Percentiles rank a stretch among this genome's conserved stretches.
phyloP scores from a whole-genome alignment of 2,797 vertebrate genomes.

The Pangasius krempfi region DNA sequence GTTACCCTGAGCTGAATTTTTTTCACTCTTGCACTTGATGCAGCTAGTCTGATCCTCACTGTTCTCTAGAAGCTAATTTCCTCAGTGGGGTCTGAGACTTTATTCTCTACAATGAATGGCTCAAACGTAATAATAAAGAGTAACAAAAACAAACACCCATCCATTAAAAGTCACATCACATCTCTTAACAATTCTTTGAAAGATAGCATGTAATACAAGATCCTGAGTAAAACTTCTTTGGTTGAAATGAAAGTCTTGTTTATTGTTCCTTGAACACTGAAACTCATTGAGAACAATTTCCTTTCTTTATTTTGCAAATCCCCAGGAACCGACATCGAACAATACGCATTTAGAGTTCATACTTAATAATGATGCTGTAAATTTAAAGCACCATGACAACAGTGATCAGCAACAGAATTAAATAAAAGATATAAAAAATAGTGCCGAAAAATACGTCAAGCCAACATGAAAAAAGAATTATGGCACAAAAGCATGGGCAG shows the following conservation, averaged over 20 bases:
- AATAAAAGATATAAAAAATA: conserved; percentile 21
- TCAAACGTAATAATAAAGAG: neutral
- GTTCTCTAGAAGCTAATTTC: conserved; percentile 47
- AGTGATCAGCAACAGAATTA: conserved; percentile 37
- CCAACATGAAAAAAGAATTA: conserved; percentile 27
- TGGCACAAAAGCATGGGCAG: conserved; percentile 49
- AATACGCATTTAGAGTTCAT: conserved; percentile 46
- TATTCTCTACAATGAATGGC: conserved; percentile 19
- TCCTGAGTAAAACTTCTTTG: conserved; percentile 41
- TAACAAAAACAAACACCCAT: neutral
- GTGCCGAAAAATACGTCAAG: conserved; percentile 32
- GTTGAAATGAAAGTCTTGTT: conserved; percentile 28
- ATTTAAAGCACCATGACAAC: conserved; percentile 43
- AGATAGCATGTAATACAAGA: conserved; percentile 19
- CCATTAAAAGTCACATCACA: neutral
- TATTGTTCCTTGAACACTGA: conserved; percentile 49
- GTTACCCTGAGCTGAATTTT: conserved; percentile 65
- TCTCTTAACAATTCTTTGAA: neutral
- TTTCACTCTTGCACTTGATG: conserved; percentile 65
- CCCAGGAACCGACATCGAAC: conserved; percentile 38
- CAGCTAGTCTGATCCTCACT: conserved; percentile 60
- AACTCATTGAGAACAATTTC: conserved; percentile 45
- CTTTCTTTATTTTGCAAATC: conserved; percentile 49
- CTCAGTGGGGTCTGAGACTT: conserved; percentile 41
- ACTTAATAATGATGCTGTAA: conserved; percentile 47